Evolutionary conservation across 2,113 vertebrate species (phyloP).

Genomic region (Tragelaphus buxtoni): DNA sequence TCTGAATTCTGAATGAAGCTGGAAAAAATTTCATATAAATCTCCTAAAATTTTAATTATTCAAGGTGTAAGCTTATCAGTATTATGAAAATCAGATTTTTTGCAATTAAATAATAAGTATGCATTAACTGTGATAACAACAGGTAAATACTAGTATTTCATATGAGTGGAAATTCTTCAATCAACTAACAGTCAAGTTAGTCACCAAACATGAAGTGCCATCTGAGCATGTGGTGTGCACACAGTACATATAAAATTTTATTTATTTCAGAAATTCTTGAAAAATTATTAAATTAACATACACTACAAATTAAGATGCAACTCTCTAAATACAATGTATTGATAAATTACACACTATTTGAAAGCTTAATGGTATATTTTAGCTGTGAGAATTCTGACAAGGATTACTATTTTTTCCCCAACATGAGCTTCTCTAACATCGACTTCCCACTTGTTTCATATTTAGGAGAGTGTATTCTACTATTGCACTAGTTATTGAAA

Average conservation of each 20-base stretch:
- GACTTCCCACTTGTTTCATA: conserved; percentile 22
- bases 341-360: conserved; percentile 48
- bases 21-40: neutral
- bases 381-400: conserved; percentile 36
- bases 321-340: conserved; percentile 9
- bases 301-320: conserved; percentile 23
- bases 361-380: conserved; percentile 45
- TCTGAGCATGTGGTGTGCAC: neutral
- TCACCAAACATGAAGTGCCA: neutral
- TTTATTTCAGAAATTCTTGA: conserved; percentile 9
- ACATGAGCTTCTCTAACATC: conserved; percentile 17
- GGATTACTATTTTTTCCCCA: conserved; percentile 42
- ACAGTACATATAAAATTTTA: neutral
- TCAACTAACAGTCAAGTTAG: neutral
- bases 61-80: neutral
- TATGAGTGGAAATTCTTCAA: neutral
- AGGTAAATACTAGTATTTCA: neutral
- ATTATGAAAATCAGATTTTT: conserved; percentile 10
- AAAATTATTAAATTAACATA: conserved; percentile 29
- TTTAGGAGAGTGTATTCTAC: conserved; percentile 4
- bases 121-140: neutral
- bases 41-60: neutral
- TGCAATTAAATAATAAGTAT: neutral
- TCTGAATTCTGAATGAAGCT: conserved; percentile 9
- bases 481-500: conserved; percentile 25